A percentile compares a stretch with the other conserved stretches of the same genome.
Evolutionary conservation across 2,888 invertebrate species (phyloP).

Genomic region (Sphaeridia pumilis): DNA sequence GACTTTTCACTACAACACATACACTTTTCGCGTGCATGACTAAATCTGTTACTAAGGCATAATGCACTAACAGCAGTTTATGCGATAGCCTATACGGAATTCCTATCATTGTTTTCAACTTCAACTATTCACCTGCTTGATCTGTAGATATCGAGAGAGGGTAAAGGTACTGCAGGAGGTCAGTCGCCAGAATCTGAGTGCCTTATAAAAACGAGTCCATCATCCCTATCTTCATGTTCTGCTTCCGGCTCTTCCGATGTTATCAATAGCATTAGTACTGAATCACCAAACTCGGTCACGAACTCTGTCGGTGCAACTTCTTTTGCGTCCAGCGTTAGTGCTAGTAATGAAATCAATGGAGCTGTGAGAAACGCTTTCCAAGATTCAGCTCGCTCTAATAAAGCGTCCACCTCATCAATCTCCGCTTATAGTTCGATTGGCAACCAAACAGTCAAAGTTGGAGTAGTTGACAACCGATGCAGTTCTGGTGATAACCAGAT

Average conservation of each 20-base stretch:
- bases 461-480: constrained; percentile 13
- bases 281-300: neutral
- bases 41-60: no score
- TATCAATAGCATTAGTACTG: constrained; percentile 7
- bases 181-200: constrained; percentile 20
- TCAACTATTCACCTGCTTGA: no score
- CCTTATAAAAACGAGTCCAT: constrained; percentile 18
- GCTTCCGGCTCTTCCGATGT: constrained; percentile 15
- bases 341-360: no score
- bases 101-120: no score
- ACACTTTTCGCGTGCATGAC: no score
- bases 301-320: neutral
- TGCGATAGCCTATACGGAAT: no score
- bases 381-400: no score
- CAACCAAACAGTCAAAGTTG: no score
- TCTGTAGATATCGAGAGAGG: constrained; percentile 36
- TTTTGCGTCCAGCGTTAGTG: neutral
- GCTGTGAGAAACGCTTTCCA: no score
- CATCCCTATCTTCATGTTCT: constrained; percentile 12
- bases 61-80: no score
- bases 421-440: no score
- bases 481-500: constrained; percentile 58
- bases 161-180: constrained; percentile 23
- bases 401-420: constrained; percentile 7
- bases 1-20: no score